Evolutionary conservation across 2,113 vertebrate genomes (phyloP).

Genomic region (Anolis sagrei): DNA sequence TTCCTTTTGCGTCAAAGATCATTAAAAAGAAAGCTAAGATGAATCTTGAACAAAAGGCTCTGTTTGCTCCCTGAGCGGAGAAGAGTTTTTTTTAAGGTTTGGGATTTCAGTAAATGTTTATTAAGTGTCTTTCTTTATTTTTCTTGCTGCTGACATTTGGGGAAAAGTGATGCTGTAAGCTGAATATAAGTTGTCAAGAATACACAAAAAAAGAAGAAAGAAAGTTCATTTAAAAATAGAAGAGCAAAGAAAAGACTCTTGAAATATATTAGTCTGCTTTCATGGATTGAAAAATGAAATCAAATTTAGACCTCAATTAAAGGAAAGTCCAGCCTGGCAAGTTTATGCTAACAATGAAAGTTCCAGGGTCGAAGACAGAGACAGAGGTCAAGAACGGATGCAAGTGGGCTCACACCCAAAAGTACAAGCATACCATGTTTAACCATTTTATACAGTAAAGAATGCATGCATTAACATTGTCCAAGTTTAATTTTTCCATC

Average conservation of each 20-base stretch:
- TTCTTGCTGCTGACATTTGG: neutral
- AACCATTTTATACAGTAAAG: too few relatives aligned
- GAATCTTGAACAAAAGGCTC: neutral
- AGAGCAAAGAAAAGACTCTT: neutral
- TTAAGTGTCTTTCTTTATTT: neutral
- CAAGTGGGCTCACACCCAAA: too few relatives aligned
- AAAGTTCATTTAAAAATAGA: neutral
- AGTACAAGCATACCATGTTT: too few relatives aligned
- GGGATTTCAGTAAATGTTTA: neutral
- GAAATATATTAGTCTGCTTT: neutral
- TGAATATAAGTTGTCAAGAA: neutral
- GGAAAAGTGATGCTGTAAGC: neutral
- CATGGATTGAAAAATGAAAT: neutral
- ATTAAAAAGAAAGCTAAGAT: neutral
- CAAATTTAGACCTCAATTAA: too few relatives aligned
- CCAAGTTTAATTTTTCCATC: too few relatives aligned
- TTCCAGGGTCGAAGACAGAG: too few relatives aligned
- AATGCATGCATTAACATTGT: too few relatives aligned
- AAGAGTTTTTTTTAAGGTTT: neutral
- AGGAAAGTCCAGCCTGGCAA: too few relatives aligned
- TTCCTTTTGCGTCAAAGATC: neutral
- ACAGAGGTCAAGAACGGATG: too few relatives aligned
- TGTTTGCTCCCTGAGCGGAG: neutral
- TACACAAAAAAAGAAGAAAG: neutral
- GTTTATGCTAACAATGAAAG: too few relatives aligned